Percentiles rank a stretch among this genome's conserved stretches.
Evolutionary conservation across 1,140 invertebrate genomes (phyloP).

Genomic region (Akabosia matsudoensis): DNA sequence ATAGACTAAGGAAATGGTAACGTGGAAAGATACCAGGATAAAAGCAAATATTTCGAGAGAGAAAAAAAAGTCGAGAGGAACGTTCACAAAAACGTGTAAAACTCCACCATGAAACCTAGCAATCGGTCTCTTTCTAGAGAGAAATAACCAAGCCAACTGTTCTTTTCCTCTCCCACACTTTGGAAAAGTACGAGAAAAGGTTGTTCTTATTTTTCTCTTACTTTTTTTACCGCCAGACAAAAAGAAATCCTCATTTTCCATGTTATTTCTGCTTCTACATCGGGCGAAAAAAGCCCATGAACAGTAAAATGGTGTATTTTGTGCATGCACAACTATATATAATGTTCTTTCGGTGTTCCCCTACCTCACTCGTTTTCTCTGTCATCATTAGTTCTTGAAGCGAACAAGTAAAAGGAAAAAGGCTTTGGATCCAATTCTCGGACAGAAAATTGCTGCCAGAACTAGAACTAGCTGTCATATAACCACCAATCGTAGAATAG

Average conservation of each 20-base stretch:
- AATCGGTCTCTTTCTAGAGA: neutral
- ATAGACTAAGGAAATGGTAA: no score
- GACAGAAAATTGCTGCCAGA: neutral
- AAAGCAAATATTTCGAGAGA: no score
- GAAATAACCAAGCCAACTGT: conserved; percentile 22
- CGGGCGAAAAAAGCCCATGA: neutral
- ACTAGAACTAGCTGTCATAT: neutral
- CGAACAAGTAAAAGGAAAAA: neutral
- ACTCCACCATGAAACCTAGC: conserved; percentile 17
- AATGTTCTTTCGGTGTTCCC: no score
- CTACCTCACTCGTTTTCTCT: neutral
- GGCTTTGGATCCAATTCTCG: conserved; percentile 4
- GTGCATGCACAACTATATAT: no score
- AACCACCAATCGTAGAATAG: neutral
- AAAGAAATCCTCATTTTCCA: no score
- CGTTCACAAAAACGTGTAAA: no score
- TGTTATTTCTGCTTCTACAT: neutral
- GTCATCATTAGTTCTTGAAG: conserved; percentile 12
- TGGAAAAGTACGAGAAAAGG: conserved; percentile 11
- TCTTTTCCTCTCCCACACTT: neutral
- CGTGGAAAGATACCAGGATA: no score
- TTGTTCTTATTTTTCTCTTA: neutral
- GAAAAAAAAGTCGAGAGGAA: no score
- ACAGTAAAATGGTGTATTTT: conserved; percentile 1
- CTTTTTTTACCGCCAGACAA: neutral